Percentiles rank a stretch among this genome's conserved stretches.
These are phyloP conservation scores for Callithrix jacchus DNA, from an alignment of 2,113 vertebrate genomes.

Conservation along the genomic window DNA sequence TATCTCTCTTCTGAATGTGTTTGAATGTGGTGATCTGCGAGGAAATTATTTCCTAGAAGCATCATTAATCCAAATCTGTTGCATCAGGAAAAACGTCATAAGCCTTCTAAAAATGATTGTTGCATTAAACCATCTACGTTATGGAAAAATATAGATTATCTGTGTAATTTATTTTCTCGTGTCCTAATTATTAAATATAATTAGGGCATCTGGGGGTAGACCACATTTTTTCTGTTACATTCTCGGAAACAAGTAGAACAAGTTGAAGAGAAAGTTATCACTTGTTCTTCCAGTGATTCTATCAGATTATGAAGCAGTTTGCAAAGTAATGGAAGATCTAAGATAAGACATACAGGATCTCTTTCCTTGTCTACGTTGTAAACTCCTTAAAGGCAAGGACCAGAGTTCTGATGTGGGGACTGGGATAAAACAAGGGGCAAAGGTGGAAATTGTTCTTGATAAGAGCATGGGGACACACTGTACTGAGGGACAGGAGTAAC, in stretches of 20 bases:
- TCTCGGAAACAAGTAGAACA: not conserved
- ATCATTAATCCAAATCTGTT: not conserved
- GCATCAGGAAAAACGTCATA: not conserved
- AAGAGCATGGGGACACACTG: not conserved
- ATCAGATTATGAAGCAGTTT: not conserved
- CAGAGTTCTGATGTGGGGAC: not conserved
- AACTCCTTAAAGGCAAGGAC: not conserved
- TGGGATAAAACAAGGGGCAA: not conserved
- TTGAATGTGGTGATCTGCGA: not conserved
- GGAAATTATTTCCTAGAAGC: not conserved
- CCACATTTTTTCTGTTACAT: not conserved
- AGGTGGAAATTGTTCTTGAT: not conserved
- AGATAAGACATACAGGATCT: not conserved
- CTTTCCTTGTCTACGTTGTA: not conserved
- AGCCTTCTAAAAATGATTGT: not conserved
- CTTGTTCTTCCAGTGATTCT: not conserved
- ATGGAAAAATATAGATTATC: not conserved
- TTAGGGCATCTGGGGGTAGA: not conserved
- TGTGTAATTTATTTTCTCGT: not conserved
- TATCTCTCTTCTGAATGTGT: not conserved
- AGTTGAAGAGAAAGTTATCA: not conserved
- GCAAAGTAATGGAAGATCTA: not conserved
- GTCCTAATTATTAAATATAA: not conserved
- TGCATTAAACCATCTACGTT: not conserved
- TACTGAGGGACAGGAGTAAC: not conserved